Conservation (phyloP, 2,888 invertebrate genomes). For the Acanthococcus lagerstroemiae region DNA sequence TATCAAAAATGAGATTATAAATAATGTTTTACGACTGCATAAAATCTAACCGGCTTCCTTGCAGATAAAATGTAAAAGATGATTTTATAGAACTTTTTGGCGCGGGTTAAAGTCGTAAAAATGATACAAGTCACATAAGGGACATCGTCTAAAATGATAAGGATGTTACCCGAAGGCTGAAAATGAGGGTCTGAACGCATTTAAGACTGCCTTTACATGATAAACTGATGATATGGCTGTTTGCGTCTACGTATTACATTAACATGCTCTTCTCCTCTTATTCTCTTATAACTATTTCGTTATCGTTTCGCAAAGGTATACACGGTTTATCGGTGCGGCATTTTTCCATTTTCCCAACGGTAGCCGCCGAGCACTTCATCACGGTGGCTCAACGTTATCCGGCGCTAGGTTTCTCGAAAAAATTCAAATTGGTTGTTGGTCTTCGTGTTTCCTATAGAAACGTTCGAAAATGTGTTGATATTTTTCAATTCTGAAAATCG, state of each 20-base stretch:
- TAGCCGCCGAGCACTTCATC: no score
- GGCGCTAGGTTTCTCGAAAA: no score
- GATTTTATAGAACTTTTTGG: slow-evolving; percentile 29
- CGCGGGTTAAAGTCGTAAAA: slow-evolving; percentile 29
- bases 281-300: not conserved
- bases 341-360: no score
- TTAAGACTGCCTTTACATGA: slow-evolving; percentile 28
- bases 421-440: no score
- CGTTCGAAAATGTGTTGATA: no score
- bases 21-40: slow-evolving; percentile 28
- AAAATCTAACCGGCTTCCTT: slow-evolving; percentile 28
- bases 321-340: no score
- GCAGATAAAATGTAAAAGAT: slow-evolving; percentile 26
- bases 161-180: slow-evolving; percentile 25
- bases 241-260: not conserved
- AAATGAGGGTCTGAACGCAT: slow-evolving; percentile 29
- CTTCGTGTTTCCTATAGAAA: no score
- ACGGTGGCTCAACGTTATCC: no score
- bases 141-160: slow-evolving; percentile 28
- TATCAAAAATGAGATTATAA: slow-evolving; percentile 30
- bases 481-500: no score
- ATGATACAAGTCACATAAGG: slow-evolving; percentile 28
- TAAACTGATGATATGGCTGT: slow-evolving; percentile 26
- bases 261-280: slow-evolving; percentile 9
- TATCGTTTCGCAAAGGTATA: not conserved